phyloP scores from a whole-genome alignment of 2,888 invertebrate genomes.

The Harmothoe impar region DNA sequence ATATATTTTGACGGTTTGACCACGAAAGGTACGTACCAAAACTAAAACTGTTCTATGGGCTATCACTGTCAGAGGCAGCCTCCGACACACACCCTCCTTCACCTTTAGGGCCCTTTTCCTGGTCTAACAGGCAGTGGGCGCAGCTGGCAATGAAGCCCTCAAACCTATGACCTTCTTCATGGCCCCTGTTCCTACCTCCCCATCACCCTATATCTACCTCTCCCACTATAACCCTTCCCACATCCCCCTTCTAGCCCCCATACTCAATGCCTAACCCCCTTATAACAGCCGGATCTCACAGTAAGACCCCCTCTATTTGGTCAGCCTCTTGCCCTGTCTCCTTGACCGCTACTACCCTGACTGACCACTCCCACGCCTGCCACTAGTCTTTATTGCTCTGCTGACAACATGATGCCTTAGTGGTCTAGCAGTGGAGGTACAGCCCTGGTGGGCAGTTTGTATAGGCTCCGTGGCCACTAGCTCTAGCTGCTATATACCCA shows the following conservation, averaged over 20 bases:
- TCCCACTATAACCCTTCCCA: background rate
- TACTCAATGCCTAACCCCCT: background rate
- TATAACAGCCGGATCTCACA: background rate
- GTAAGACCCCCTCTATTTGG: no score
- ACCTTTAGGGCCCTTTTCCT: background rate
- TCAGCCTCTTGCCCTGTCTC: no score
- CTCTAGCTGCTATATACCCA: background rate
- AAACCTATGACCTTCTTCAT: conserved; percentile 16
- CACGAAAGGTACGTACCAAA: no score
- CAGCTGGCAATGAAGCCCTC: conserved; percentile 15
- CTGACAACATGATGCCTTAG: background rate
- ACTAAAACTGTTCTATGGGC: no score
- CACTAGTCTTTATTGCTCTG: background rate
- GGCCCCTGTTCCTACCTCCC: background rate
- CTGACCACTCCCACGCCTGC: no score
- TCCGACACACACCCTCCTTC: no score
- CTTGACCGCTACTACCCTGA: no score
- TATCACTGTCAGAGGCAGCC: no score
- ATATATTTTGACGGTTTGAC: no score
- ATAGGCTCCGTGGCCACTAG: background rate
- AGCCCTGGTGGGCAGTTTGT: background rate
- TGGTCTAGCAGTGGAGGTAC: background rate
- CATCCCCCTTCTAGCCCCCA: background rate
- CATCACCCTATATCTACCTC: background rate
- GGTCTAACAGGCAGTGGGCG: background rate